Evolutionary conservation across 2,797 vertebrate species (phyloP).

Genomic region (Pteronotus mesoamericanus): DNA sequence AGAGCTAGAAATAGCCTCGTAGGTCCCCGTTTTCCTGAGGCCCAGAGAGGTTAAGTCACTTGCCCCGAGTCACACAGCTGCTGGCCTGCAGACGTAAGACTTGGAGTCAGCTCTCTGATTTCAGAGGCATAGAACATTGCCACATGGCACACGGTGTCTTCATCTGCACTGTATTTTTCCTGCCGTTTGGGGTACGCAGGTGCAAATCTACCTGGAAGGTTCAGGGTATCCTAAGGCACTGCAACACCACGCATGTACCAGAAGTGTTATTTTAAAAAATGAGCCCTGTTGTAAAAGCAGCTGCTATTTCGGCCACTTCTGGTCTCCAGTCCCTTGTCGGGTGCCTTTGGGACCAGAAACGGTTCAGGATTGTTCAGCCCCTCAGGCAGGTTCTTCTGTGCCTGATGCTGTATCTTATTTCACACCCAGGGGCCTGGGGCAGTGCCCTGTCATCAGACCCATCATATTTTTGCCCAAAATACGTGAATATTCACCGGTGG

Average conservation of each 20-base stretch:
- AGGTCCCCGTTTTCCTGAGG: neutral
- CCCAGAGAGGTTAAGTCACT: neutral
- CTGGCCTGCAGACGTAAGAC: neutral
- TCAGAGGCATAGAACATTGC: neutral
- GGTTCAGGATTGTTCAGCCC: neutral
- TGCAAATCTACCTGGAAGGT: neutral
- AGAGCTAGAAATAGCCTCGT: neutral
- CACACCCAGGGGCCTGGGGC: neutral
- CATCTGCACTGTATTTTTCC: neutral
- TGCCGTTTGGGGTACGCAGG: accelerated
- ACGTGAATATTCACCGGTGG: neutral
- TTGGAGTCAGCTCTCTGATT: neutral
- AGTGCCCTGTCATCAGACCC: neutral
- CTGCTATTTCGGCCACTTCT: neutral
- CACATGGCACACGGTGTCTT: accelerated
- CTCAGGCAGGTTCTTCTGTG: neutral
- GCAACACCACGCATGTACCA: accelerated
- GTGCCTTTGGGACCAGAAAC: neutral
- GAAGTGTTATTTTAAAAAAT: neutral
- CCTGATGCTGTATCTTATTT: accelerated
- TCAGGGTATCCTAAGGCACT: neutral
- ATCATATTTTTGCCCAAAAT: neutral
- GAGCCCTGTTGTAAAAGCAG: neutral
- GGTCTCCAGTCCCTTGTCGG: no score
- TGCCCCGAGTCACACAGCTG: neutral